Evolutionary conservation across 2,888 invertebrate species (phyloP).

Genomic region (Xylocampa areola): DNA sequence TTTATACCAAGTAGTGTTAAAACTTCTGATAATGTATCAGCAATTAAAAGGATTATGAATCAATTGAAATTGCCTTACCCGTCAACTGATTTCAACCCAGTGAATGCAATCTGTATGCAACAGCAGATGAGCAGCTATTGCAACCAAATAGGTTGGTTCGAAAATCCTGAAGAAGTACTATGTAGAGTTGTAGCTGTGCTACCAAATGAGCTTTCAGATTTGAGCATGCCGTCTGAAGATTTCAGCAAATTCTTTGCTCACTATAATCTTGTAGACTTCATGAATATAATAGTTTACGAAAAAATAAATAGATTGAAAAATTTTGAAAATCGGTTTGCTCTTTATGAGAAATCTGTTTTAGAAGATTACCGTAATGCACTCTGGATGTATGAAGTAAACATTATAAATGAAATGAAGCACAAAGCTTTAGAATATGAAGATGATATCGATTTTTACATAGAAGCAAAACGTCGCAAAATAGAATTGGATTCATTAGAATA

Average conservation of each 20-base stretch:
- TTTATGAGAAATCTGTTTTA: slow-evolving; percentile 89
- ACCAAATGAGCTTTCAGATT: slow-evolving; percentile 78
- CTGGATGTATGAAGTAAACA: slow-evolving; percentile 89
- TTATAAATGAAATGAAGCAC: slow-evolving; percentile 76
- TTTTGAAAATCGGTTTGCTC: slow-evolving; percentile 85
- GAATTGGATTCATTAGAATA: slow-evolving; percentile 77
- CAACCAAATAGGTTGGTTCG: slow-evolving; percentile 84
- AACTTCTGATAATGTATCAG: slow-evolving; percentile 81
- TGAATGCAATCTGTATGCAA: slow-evolving; percentile 80
- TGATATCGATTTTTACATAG: slow-evolving; percentile 76
- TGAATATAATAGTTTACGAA: slow-evolving; percentile 88
- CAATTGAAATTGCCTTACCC: slow-evolving; percentile 89
- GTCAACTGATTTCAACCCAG: slow-evolving; percentile 80
- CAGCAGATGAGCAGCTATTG: slow-evolving; percentile 86
- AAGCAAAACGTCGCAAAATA: slow-evolving; percentile 83
- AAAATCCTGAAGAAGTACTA: slow-evolving; percentile 82
- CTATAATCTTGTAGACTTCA: slow-evolving; percentile 87
- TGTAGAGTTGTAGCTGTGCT: slow-evolving; percentile 85
- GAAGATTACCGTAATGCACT: slow-evolving; percentile 86
- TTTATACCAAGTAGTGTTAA: slow-evolving; percentile 92
- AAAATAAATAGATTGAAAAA: slow-evolving; percentile 85
- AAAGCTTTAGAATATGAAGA: slow-evolving; percentile 78
- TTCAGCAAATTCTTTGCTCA: slow-evolving; percentile 79
- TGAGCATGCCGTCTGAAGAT: slow-evolving; percentile 75
- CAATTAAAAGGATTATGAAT: slow-evolving; percentile 87